Evolutionary conservation across 35 echinoderm and acorn worm genomes (phyloP).

Genomic region (Antedon bifida): DNA sequence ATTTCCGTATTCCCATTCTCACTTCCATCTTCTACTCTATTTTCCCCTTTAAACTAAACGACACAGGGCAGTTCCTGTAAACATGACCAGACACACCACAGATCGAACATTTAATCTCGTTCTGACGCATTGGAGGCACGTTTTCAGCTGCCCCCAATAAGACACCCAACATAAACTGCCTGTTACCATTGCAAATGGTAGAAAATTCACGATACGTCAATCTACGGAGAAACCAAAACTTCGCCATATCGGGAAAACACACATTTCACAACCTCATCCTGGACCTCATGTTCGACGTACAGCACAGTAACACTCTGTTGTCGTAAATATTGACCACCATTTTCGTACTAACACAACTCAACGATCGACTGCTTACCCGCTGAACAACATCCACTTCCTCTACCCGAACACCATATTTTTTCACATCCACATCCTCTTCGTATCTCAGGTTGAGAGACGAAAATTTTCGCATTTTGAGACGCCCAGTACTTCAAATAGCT

Average conservation of each 20-base stretch:
- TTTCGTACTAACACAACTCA: too few relatives aligned
- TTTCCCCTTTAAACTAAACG: neutral
- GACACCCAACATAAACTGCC: slow-evolving; percentile 21
- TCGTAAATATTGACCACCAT: too few relatives aligned
- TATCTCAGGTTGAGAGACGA: too few relatives aligned
- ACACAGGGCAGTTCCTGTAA: slow-evolving; percentile 18
- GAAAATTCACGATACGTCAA: slow-evolving; percentile 2
- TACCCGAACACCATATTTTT: too few relatives aligned
- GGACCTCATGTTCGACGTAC: slow-evolving; percentile 8
- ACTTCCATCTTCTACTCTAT: neutral
- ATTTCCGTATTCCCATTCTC: too few relatives aligned
- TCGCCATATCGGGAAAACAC: slow-evolving; percentile 19
- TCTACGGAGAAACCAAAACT: neutral
- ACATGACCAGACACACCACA: slow-evolving; percentile 15
- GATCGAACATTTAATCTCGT: slow-evolving; percentile 7
- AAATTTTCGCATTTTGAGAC: too few relatives aligned
- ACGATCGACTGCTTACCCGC: too few relatives aligned
- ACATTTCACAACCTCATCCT: slow-evolving; percentile 14
- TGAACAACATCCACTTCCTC: too few relatives aligned
- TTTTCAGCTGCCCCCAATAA: slow-evolving; percentile 22
- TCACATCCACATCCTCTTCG: too few relatives aligned
- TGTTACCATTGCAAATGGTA: slow-evolving; percentile 5
- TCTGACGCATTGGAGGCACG: slow-evolving; percentile 8
- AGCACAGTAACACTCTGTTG: neutral
- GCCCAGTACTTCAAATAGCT: too few relatives aligned